Percentiles rank a stretch among this genome's conserved stretches.
Conservation (phyloP, 2,797 vertebrate genomes). For the Amazonetta brasiliensis region DNA sequence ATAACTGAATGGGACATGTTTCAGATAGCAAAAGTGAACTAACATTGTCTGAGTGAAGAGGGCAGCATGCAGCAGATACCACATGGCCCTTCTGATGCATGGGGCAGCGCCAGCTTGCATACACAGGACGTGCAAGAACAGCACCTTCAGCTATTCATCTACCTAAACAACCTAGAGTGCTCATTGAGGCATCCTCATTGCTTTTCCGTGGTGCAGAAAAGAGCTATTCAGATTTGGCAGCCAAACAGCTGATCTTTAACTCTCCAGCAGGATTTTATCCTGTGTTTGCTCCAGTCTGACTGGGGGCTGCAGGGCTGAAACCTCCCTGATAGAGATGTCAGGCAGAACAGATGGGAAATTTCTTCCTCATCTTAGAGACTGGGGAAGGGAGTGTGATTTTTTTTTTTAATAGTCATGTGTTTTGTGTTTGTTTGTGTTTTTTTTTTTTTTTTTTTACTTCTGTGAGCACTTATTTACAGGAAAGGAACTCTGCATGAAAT, state of each 20-base stretch:
- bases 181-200: slow-evolving; percentile 17
- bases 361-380: neutral
- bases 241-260: slow-evolving; percentile 13
- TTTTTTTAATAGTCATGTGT: neutral
- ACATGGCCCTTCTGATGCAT: neutral
- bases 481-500: neutral
- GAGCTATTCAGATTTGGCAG: slow-evolving; percentile 38
- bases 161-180: neutral
- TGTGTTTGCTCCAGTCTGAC: fast-evolving
- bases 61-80: neutral
- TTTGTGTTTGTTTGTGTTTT: neutral
- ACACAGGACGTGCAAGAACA: neutral
- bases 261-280: neutral
- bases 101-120: neutral
- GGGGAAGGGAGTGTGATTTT: neutral
- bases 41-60: neutral
- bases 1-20: neutral
- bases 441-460: neutral
- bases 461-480: slow-evolving; percentile 20
- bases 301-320: neutral
- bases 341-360: slow-evolving; percentile 13
- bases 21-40: neutral
- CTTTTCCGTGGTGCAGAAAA: slow-evolving; percentile 46
- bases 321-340: slow-evolving; percentile 45
- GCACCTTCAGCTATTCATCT: slow-evolving; percentile 13